phyloP scores from a whole-genome alignment of 2,888 invertebrate genomes.

The Dynastes hyllus region DNA sequence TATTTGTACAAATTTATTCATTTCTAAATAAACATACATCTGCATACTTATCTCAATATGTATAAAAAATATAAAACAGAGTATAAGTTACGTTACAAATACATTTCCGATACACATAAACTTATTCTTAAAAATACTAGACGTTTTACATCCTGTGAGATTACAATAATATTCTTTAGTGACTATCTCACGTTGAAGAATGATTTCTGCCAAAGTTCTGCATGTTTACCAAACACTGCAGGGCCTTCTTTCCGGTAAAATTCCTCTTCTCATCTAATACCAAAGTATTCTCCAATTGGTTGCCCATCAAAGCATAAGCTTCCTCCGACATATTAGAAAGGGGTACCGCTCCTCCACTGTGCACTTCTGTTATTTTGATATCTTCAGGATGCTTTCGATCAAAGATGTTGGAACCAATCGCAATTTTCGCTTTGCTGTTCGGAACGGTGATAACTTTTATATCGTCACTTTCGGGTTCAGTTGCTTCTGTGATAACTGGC shows the following conservation, averaged over 20 bases:
- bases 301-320: slow-evolving; percentile 20
- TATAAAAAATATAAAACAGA: slow-evolving; percentile 4
- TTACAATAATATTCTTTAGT: not conserved
- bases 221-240: slow-evolving; percentile 33
- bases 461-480: not conserved
- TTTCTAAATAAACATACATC: slow-evolving; percentile 1
- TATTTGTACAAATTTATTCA: not conserved
- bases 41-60: not conserved
- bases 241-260: slow-evolving; percentile 16
- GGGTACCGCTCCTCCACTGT: slow-evolving; percentile 26
- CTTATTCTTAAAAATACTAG: slow-evolving; percentile 2
- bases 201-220: slow-evolving; percentile 9
- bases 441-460: slow-evolving; percentile 7
- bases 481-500: not conserved
- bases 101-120: not conserved
- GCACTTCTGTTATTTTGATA: slow-evolving; percentile 23
- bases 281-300: slow-evolving; percentile 29
- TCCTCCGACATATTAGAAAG: slow-evolving; percentile 31
- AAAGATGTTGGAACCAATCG: slow-evolving; percentile 16
- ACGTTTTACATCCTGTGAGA: not conserved
- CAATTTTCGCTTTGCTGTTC: slow-evolving; percentile 19
- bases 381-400: slow-evolving; percentile 25
- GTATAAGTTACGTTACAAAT: not conserved
- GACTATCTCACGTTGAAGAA: not conserved
- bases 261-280: slow-evolving; percentile 35